Evolutionary conservation across 2,113 vertebrate genomes (phyloP), one percentile per base, ranked within the genome.

Genomic region (Morone saxatilis): DNA sequence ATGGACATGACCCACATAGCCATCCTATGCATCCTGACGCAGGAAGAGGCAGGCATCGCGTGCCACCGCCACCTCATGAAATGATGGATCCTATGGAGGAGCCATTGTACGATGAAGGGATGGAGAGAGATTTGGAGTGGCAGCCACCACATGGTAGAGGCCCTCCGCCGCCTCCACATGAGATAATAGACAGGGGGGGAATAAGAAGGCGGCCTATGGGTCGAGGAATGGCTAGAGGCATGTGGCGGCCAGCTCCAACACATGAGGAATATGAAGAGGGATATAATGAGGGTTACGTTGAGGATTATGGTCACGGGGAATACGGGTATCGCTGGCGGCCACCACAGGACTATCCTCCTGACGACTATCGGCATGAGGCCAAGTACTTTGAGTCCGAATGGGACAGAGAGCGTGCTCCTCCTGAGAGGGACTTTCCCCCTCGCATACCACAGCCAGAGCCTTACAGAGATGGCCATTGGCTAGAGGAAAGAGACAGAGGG

Each of bases 391-490:
- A 95, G 82, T 95, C 95, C 54, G 96, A 98, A 61, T 96, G 97
- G 96, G 96, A 97, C 61, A 91, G 94, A 86, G 94, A 95, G 13
- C 96, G 87, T 91, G 78, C 91, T 90, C 48, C 95, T 88, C 85
- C 92, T 79, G 97, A 97, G 74, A 90, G 96, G 80, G 96, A 97
- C 84, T 97, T 95, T 81, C 95, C 96, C 4, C 93, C 95, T 71
- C 95, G 94, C 72, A 93, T 94, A 92, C 96, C 95, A 72, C 96
- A 96, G 77, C 70, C 97, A 86, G 97, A 98, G 73, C 95, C 93
- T 80, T 96, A 96, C 13, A 95, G 94, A 87, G 97, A 98, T 48
- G 95, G 97, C 7, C 95, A 91, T 20, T 98, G 98, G 97, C 91
- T 91, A 72, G 96, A 97, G 0, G 97, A 97, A 54, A 94, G 75